These are phyloP conservation scores for Adineta ricciae DNA, from an alignment of 2,888 invertebrate species.

Conservation along the genomic window DNA sequence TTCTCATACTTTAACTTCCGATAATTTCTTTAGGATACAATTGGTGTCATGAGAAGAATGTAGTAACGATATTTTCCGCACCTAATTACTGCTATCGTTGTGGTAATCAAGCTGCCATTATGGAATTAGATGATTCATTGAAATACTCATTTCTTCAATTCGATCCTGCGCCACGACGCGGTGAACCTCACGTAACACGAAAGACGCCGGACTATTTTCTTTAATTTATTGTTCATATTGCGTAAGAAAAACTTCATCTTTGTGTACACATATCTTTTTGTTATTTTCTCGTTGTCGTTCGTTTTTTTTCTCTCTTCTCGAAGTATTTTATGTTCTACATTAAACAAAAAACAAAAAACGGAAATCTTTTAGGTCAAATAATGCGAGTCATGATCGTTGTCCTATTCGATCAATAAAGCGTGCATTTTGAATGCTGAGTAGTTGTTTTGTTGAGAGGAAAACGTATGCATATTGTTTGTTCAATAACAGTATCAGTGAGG, in stretches of 20 bases:
- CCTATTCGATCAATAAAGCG: background rate
- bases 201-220: conserved; percentile 99
- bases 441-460: background rate
- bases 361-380: background rate
- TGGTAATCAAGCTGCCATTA: conserved; percentile 98
- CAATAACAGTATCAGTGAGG: background rate
- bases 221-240: conserved; percentile 53
- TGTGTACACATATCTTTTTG: background rate
- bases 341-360: background rate
- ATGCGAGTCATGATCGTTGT: background rate
- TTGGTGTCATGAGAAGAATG: conserved; percentile 94
- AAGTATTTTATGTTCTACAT: background rate
- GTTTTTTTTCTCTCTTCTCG: background rate
- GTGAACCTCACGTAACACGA: conserved; percentile 97
- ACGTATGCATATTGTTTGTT: too few species aligned
- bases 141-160: conserved; percentile 99
- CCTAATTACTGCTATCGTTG: conserved; percentile 99
- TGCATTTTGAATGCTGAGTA: background rate
- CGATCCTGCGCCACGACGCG: conserved; percentile 97
- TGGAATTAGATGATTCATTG: conserved; percentile 98
- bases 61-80: conserved; percentile 98
- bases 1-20: background rate
- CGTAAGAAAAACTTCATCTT: background rate
- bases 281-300: background rate
- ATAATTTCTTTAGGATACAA: conserved; percentile 54